Percentiles rank a stretch among this genome's conserved stretches.
These are phyloP conservation scores for Danaus chrysippus DNA, from an alignment of 2,888 invertebrate species.

Conservation along the genomic window DNA sequence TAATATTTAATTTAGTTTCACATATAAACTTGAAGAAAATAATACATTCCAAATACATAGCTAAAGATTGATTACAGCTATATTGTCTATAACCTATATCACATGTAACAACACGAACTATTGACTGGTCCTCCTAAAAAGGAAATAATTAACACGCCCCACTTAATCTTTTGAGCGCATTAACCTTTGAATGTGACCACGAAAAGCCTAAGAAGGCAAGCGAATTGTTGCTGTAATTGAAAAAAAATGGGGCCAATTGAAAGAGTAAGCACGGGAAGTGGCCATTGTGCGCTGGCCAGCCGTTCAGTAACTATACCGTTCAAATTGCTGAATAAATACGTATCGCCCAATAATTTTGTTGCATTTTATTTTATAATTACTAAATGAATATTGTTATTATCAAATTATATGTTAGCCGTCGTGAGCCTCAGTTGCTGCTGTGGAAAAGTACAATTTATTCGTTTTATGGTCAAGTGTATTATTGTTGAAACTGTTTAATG, in stretches of 20 bases:
- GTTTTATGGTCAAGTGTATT: no score
- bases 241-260: conserved; percentile 35
- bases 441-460: no score
- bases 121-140: conserved; percentile 32
- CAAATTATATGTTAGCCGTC: no score
- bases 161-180: conserved; percentile 47
- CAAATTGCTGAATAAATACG: conserved; percentile 35
- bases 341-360: conserved; percentile 23
- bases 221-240: conserved; percentile 45
- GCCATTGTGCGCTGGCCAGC: conserved; percentile 31
- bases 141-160: conserved; percentile 61
- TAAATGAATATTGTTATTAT: no score
- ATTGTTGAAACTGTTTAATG: no score
- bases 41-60: no score
- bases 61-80: neutral
- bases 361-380: no score
- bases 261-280: conserved; percentile 35
- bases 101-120: conserved; percentile 8
- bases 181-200: conserved; percentile 42
- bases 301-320: conserved; percentile 34
- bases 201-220: conserved; percentile 45
- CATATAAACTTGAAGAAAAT: no score
- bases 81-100: neutral
- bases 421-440: no score
- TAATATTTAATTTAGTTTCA: no score